Evolutionary conservation across 2,113 vertebrate genomes (phyloP).

Genomic region (Oncorhynchus keta): DNA sequence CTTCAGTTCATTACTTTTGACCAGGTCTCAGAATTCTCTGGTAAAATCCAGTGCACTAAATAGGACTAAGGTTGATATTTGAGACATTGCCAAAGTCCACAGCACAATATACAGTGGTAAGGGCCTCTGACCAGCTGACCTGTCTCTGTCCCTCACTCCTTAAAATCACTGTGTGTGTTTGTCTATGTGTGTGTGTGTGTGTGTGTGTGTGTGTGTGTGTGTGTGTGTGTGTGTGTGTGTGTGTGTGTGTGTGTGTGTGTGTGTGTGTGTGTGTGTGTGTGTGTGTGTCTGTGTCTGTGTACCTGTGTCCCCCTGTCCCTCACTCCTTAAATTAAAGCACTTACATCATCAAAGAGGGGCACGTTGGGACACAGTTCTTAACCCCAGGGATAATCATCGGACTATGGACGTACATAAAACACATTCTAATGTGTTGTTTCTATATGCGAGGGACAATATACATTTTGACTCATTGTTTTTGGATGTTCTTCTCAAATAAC

Average conservation of each 20-base stretch:
- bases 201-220: not conserved
- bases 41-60: too few relatives aligned
- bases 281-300: slow-evolving; percentile 7
- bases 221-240: slow-evolving; percentile 1
- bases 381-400: slow-evolving; percentile 34
- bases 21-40: too few relatives aligned
- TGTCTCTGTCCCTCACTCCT: too few relatives aligned
- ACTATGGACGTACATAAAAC: not conserved
- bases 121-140: too few relatives aligned
- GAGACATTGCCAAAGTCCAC: too few relatives aligned
- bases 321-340: slow-evolving; percentile 40
- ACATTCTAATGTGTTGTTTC: not conserved
- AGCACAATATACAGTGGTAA: too few relatives aligned
- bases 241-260: slow-evolving; percentile 8
- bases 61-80: too few relatives aligned
- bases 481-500: slow-evolving; percentile 22
- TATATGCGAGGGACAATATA: slow-evolving; percentile 37
- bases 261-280: slow-evolving; percentile 14
- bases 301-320: slow-evolving; percentile 34
- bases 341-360: slow-evolving; percentile 59
- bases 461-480: slow-evolving; percentile 37
- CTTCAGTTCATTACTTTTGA: too few relatives aligned
- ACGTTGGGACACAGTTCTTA: slow-evolving; percentile 28
- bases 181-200: slow-evolving; percentile 8
- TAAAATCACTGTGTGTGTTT: slow-evolving; percentile 9